A percentile compares a stretch with the other conserved stretches of the same genome.
These are phyloP conservation scores for Chloroceryle aenea DNA, from an alignment of 2,113 vertebrate genomes.

Conservation along the genomic window DNA sequence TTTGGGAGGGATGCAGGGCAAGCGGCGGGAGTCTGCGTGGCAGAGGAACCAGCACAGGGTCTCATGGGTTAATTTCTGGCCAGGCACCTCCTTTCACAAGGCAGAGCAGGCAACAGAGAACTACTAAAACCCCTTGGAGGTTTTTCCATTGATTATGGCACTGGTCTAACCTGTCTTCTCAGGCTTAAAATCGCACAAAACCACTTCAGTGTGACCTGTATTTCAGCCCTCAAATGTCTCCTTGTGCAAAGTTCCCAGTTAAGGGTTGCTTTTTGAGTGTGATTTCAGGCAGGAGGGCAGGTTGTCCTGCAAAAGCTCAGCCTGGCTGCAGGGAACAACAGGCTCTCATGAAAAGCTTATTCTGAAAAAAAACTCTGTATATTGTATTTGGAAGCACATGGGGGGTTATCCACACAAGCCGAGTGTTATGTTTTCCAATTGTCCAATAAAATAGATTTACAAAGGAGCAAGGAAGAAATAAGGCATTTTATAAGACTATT, in stretches of 20 bases:
- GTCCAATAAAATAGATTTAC: conserved; percentile 76
- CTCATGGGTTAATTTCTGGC: neutral
- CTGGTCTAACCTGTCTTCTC: neutral
- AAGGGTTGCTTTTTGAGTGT: neutral
- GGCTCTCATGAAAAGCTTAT: conserved; percentile 25
- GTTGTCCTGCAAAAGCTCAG: neutral
- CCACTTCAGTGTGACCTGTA: neutral
- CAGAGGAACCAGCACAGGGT: neutral
- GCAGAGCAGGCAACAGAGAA: neutral
- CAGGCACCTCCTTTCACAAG: neutral
- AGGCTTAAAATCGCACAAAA: neutral
- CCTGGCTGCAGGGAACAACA: neutral
- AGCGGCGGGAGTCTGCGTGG: neutral
- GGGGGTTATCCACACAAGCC: conserved; percentile 54
- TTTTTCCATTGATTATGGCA: neutral
- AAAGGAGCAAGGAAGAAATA: conserved; percentile 56
- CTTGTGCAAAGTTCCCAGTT: neutral
- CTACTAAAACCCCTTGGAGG: neutral
- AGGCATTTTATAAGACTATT: neutral
- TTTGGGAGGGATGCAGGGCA: neutral
- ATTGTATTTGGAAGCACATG: conserved; percentile 29
- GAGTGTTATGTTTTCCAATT: conserved; percentile 52
- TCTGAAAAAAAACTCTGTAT: neutral
- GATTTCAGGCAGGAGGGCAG: neutral
- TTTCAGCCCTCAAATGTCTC: neutral